Conservation (phyloP, 2,797 vertebrate species). For the Betta splendens region DNA sequence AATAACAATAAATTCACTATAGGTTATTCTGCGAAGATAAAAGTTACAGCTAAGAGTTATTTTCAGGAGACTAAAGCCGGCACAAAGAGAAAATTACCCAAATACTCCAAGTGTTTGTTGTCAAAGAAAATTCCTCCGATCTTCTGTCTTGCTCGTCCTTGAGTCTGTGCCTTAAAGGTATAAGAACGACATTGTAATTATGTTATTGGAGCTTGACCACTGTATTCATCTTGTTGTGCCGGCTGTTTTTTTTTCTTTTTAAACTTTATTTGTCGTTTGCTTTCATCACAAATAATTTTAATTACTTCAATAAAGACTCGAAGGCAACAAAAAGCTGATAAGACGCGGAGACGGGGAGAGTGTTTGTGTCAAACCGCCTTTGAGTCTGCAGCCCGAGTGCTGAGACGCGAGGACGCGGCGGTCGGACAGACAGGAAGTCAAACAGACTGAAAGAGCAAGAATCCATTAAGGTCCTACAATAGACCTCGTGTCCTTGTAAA, state of each 20-base stretch:
- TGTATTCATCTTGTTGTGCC: neutral
- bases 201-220: conserved; percentile 18
- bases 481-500: conserved; percentile 55
- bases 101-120: conserved; percentile 24
- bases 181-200: conserved; percentile 11
- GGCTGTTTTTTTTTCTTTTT: neutral
- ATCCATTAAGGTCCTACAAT: conserved; percentile 61
- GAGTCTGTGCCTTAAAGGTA: conserved; percentile 4
- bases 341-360: neutral
- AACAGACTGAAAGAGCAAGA: conserved; percentile 29
- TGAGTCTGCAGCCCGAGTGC: conserved; percentile 4
- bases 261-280: neutral
- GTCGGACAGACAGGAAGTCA: conserved; percentile 25
- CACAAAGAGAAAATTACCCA: conserved; percentile 9
- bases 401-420: conserved; percentile 2
- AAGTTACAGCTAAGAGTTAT: neutral
- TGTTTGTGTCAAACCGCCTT: conserved; percentile 12
- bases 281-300: conserved; percentile 4
- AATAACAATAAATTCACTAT: neutral
- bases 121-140: conserved; percentile 8
- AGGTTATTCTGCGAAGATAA: neutral
- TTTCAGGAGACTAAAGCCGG: neutral
- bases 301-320: conserved; percentile 5
- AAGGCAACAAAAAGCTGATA: conserved; percentile 5
- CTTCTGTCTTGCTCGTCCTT: conserved; percentile 22